Conservation (phyloP, 2,797 vertebrate genomes). For the Cyprinella venusta region DNA sequence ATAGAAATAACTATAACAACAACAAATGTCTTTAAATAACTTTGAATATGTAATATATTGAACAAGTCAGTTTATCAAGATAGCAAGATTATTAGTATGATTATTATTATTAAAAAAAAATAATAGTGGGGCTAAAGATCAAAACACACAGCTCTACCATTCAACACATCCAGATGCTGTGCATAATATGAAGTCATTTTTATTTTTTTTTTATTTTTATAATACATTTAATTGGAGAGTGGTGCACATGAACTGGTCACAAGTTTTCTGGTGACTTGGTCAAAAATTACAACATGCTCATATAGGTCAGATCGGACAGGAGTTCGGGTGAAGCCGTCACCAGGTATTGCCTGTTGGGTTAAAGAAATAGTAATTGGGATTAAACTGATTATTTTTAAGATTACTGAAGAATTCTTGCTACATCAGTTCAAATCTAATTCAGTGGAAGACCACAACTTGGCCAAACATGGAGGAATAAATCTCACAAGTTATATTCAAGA, state of each 20-base stretch:
- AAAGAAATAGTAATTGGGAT: neutral
- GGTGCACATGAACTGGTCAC: conserved; percentile 46
- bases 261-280: conserved; percentile 72
- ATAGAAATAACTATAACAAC: neutral
- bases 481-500: neutral
- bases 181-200: conserved; percentile 27
- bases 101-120: neutral
- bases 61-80: neutral
- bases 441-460: neutral
- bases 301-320: conserved; percentile 81
- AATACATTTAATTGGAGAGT: conserved; percentile 54
- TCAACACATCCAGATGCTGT: conserved; percentile 46
- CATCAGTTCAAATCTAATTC: neutral
- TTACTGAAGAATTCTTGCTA: neutral
- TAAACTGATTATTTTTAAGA: neutral
- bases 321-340: conserved; percentile 78
- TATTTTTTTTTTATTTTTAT: too few species aligned
- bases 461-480: neutral
- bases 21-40: neutral
- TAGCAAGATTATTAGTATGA: too few species aligned
- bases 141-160: conserved; percentile 4
- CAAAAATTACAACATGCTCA: conserved; percentile 80
- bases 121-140: neutral
- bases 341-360: conserved; percentile 77
- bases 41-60: neutral